Evolutionary conservation across 2,888 invertebrate species (phyloP).

Genomic region (Zaprionus lineosus): DNA sequence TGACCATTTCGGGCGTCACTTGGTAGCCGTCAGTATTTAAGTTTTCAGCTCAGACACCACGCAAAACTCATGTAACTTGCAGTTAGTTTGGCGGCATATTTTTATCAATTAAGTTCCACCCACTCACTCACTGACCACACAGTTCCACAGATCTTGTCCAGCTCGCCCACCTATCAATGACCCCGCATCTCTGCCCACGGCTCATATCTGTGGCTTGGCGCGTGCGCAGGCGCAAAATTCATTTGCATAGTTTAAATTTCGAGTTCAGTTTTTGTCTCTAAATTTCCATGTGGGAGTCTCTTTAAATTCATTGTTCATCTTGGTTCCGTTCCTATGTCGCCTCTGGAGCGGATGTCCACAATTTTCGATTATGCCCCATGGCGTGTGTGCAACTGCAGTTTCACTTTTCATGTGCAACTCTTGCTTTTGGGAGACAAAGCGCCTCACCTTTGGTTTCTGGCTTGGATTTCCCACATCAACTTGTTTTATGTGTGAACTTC

Average conservation of each 20-base stretch:
- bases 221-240: conserved; percentile 70
- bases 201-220: conserved; percentile 45
- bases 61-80: conserved; percentile 36
- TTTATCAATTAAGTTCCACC: conserved; percentile 44
- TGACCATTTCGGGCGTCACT: conserved; percentile 37
- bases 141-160: conserved; percentile 17
- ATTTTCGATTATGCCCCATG: conserved; percentile 19
- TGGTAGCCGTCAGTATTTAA: conserved; percentile 30
- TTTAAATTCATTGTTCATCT: conserved; percentile 30
- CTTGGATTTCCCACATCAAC: conserved; percentile 34
- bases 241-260: conserved; percentile 59
- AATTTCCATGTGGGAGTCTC: conserved; percentile 39
- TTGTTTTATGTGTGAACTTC: conserved; percentile 38
- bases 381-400: conserved; percentile 37
- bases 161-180: conserved; percentile 6
- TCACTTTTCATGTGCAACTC: conserved; percentile 45
- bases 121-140: conserved; percentile 13
- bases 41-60: conserved; percentile 44
- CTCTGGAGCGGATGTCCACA: conserved; percentile 45
- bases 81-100: conserved; percentile 27
- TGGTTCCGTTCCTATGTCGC: conserved; percentile 22
- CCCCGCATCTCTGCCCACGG: conserved; percentile 31
- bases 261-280: conserved; percentile 5
- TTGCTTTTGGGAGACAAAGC: conserved; percentile 31
- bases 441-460: background rate